phyloP scores from a whole-genome alignment of 2,113 vertebrate species.

The Podiceps cristatus region DNA sequence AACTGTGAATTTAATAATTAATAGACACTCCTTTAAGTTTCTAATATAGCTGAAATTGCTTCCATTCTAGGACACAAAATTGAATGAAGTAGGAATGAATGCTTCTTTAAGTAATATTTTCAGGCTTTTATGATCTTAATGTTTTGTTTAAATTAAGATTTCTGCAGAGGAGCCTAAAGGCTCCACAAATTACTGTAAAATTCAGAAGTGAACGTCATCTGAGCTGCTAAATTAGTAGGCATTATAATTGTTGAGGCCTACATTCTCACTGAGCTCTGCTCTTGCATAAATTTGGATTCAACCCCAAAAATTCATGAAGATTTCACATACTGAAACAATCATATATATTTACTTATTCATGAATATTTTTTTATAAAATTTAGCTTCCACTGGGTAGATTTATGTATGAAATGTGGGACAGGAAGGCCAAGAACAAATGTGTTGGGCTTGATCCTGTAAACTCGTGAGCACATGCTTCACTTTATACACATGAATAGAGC shows the following conservation, averaged over 20 bases:
- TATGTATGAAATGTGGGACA: no score
- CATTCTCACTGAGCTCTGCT: background rate
- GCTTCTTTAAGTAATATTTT: background rate
- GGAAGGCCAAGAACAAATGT: background rate
- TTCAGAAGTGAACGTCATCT: background rate
- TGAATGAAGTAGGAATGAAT: background rate
- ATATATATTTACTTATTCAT: background rate
- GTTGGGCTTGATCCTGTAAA: background rate
- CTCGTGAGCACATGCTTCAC: background rate
- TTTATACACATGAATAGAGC: background rate
- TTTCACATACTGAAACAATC: background rate
- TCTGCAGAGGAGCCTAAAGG: background rate
- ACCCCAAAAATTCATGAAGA: background rate
- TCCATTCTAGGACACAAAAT: background rate
- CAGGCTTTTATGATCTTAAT: background rate
- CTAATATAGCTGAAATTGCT: background rate
- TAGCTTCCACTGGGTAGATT: background rate
- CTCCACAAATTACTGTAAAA: background rate
- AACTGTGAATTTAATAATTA: conserved; percentile 7
- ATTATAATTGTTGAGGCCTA: accelerated
- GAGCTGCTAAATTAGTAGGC: background rate
- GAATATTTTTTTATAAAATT: background rate
- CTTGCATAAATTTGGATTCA: background rate
- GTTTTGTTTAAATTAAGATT: background rate
- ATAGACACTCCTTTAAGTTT: background rate